Base-by-base conservation (phyloP, 2,797 vertebrate species). In the Cynopterus sphinx region DNA sequence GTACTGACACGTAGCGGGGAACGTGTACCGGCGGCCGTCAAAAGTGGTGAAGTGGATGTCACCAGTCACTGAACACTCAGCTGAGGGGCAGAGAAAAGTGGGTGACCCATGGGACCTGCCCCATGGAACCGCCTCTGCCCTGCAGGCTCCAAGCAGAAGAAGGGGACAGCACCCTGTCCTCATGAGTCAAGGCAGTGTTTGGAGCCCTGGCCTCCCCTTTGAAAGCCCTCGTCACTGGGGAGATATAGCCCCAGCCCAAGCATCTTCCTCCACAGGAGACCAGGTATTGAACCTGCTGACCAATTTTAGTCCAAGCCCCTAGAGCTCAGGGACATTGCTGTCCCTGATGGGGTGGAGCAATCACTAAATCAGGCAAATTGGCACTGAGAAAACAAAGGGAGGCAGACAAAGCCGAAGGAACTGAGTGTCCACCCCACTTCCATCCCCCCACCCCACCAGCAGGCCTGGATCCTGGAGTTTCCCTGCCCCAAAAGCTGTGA, bases 21-120 rank as follows among this genome's bases (percentile, higher is more conserved):
- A 99, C 33, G 99, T 99, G 98, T 99, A 99, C 74, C 98, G 98
- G 67, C 99, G 99, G 3, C 99, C 99, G 11, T 99, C 99, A 61
- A 99, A 99, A 19, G 99, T 99, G 5, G 99, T 98, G 79, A 99
- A 99, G 97, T 99, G 99, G 98, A 99, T 99, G 88, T 99, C 99
- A 6, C 99, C 99, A 0, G 99, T 99, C 87, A 99, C 99, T 0
- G 99, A 99, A 97, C 99, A 99, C 88, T 99, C 99, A 22, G 99
- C 99, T 99, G 98, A 91, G 77, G 65, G 81, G 36, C 55, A 96
- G 82, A 96, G 96, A 83, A 79, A 81, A n/a, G 28, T 21, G 6
- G 6, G 13, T 90, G 85, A 74, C 26, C 59, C 12, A 55, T 0
- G 53, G 55, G n/a, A 49, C 21, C 68, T 51, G 46, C 26, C 41